Evolutionary conservation across 53 echinoderm and acorn worm species (phyloP), one percentile per base, ranked within the genome.

Genomic region (Arbacia lixula): DNA sequence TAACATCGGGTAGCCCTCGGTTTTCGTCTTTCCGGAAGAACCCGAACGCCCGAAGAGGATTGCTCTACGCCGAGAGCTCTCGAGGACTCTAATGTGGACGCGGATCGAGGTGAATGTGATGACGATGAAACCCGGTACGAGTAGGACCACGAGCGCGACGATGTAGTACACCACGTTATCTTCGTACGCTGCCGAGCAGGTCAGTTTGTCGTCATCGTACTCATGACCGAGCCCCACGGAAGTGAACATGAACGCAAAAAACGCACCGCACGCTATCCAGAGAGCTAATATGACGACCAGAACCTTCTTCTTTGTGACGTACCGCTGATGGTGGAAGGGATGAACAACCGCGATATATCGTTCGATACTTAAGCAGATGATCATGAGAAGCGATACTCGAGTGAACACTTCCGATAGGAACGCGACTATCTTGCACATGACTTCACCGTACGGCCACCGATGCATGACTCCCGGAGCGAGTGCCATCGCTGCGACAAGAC

Each of bases 291-390:
- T 88, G 19, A 50, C 14, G 12, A 42, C 6, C 1, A 71, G 6
- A 34, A 82, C 69, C 21, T 17, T 55, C 12, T 51, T 24, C 24
- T 72, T 82, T 16, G 88, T 88, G 26, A 88, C 88, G 12, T 69
- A 20, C 10, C 83, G 82, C 2, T 57, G 55, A 46, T 88, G 83
- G 31, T 71, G 78, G 17, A 88, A 83, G 24, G 88, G 88, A 42
- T 88, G 83, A 17, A 82, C 58, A 11, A 88, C 82, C 0, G 88
- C 88, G 36, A 88, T 88, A 60, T 82, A 88, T 20, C 88, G 83
- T 81, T 88, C 88, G 38, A 82, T 83, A 35, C 88, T 88, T 4
- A 88, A 61, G 1, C 67, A 38, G 32, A 82, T 66, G 41, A 88
- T 53, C 82, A 71, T 88, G 10, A 88, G 56, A 12, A 88, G 71